A percentile compares a stretch with the other conserved stretches of the same genome.
phyloP scores from a whole-genome alignment of 2,888 invertebrate species.

The Synanthedon formicaeformis region DNA sequence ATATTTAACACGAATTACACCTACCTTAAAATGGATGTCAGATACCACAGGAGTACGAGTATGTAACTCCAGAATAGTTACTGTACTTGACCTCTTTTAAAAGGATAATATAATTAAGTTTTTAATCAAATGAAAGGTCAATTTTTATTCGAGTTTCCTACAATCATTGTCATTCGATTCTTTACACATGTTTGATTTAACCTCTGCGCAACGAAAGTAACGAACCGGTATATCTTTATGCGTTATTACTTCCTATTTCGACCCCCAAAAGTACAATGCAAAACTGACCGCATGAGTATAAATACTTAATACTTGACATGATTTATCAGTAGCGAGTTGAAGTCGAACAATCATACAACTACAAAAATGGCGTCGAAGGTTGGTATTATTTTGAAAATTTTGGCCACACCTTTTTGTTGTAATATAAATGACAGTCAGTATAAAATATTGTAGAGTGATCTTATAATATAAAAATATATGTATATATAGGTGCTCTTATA shows the following conservation, averaged over 20 bases:
- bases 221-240: constrained; percentile 9
- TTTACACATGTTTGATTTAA: not conserved
- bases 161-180: not conserved
- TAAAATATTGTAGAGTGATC: not conserved
- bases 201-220: constrained; percentile 3
- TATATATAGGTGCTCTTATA: not conserved
- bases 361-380: constrained; percentile 42
- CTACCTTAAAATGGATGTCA: no score
- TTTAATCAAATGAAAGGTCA: no score
- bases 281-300: constrained; percentile 34
- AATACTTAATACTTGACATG: constrained; percentile 27
- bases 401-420: no score
- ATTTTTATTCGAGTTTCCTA: no score
- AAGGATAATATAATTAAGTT: no score
- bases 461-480: not conserved
- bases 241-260: constrained; percentile 33
- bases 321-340: constrained; percentile 31
- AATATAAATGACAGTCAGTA: not conserved
- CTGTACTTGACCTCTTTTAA: not conserved
- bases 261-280: constrained; percentile 39
- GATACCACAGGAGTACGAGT: no score
- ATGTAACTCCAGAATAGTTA: no score
- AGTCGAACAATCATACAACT: constrained; percentile 22
- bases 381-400: constrained; percentile 5
- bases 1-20: no score